A percentile compares a stretch with the other conserved stretches of the same genome.
These are phyloP conservation scores for Archocentrus centrarchus DNA, from an alignment of 2,113 vertebrate genomes.

Conservation along the genomic window DNA sequence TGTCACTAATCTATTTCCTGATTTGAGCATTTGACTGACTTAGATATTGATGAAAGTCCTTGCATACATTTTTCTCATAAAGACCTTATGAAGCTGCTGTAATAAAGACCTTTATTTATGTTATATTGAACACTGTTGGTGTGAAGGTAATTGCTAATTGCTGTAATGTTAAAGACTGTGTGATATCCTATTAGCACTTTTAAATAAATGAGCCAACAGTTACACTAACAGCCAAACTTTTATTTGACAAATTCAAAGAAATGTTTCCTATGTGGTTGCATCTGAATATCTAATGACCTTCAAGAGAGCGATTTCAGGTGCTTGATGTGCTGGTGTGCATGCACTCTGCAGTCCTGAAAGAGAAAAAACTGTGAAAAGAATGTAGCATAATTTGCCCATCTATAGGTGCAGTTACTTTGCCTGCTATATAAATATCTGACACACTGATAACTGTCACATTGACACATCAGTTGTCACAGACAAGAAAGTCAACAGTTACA, in stretches of 20 bases:
- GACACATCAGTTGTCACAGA: not conserved
- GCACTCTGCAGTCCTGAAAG: not conserved
- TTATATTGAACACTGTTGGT: slow-evolving; percentile 14
- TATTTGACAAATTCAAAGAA: slow-evolving; percentile 10
- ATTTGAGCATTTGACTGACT: slow-evolving; percentile 49
- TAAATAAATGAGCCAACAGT: not conserved
- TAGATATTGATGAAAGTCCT: slow-evolving; percentile 44
- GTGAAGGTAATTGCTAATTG: slow-evolving; percentile 23
- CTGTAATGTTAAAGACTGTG: not conserved
- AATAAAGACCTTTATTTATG: slow-evolving; percentile 33
- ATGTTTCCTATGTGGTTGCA: not conserved
- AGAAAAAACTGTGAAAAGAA: not conserved
- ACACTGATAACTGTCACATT: slow-evolving; percentile 34
- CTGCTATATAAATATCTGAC: not conserved
- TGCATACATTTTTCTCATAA: slow-evolving; percentile 33
- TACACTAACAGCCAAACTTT: not conserved
- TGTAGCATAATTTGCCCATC: not conserved
- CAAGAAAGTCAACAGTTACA: slow-evolving; percentile 28
- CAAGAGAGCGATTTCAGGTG: not conserved
- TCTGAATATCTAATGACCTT: not conserved
- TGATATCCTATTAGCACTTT: not conserved
- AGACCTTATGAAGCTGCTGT: slow-evolving; percentile 26
- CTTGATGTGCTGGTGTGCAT: not conserved
- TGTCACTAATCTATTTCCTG: slow-evolving; percentile 55
- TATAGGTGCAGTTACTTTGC: not conserved